Base-by-base conservation (phyloP, 30 jellyfish, hydroid and myxozoan genomes). In the Rhopilema esculentum region DNA sequence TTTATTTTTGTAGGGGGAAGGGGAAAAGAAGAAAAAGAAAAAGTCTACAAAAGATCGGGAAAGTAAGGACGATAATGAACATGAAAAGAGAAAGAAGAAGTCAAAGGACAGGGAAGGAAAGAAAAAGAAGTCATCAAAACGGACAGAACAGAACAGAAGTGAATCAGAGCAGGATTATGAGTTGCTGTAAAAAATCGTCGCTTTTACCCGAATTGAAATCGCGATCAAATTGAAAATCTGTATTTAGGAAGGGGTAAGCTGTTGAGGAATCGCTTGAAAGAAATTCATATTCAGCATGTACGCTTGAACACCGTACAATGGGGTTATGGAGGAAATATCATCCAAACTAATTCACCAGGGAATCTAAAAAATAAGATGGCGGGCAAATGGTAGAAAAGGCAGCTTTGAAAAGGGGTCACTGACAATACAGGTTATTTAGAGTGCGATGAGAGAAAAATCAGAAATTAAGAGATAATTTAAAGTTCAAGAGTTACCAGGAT, bases 71-170 rank as follows among this genome's bases (percentile, higher is more conserved):
- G 83, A 26, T 22, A 75, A 50, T n/a, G 88, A 85, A 8, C 57
- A 75, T 32, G 94, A 75, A 63, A 75, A 67, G 27, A 74, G 71
- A 63, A 85, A 78, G 40, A 85, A 85, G 61, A 85, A 75, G 22
- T 16, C 77, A 23, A 85, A 40, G 64, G 24, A 52, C 8, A 85
- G 74, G 68, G 94, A 85, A 28, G 94, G 94, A 57, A 85, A 85
- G 74, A 85, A 74, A 80, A 85, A 73, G 69, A 84, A 84, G 31
- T 62, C 82, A 8, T n/a, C 84, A 16, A 85, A 85, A 66, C 57
- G 76, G 79, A 64, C 57, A 32, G 66, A 48, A 1, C 66, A 70
- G 24, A 29, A 64, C 40, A 17, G 31, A 29, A 73, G n/a, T 27
- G 91, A 83, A 26, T 27, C 85, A 25, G 57, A 40, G 57, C 61